phyloP scores from a whole-genome alignment of 2,797 vertebrate genomes.

The Harpagifer antarcticus region DNA sequence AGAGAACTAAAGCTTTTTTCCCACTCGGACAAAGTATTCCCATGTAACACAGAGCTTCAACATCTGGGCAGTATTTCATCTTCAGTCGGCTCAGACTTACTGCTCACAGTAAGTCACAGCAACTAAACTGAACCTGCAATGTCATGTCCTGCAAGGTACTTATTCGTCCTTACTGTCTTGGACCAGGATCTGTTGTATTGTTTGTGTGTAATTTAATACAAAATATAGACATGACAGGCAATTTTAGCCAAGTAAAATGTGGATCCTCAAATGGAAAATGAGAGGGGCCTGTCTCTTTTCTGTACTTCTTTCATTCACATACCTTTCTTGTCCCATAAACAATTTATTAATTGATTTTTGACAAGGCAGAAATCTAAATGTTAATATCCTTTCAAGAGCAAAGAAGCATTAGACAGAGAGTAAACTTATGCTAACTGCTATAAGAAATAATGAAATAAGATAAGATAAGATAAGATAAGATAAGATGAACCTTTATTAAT shows the following conservation, averaged over 20 bases:
- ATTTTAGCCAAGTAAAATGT: neutral
- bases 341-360: neutral
- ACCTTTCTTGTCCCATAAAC: neutral
- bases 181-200: constrained; percentile 1
- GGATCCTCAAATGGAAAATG: neutral
- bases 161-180: constrained; percentile 5
- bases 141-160: neutral
- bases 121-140: neutral
- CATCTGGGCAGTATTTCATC: constrained; percentile 20
- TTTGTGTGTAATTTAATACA: constrained; percentile 8
- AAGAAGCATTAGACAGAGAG: neutral
- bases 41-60: constrained; percentile 6
- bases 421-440: no score
- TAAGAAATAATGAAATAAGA: neutral
- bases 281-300: neutral
- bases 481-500: no score
- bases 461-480: no score
- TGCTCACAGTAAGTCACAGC: constrained; percentile 9
- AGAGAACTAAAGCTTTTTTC: neutral
- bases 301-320: neutral
- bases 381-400: neutral
- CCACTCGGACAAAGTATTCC: neutral
- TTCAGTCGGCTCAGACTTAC: constrained; percentile 13
- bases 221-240: neutral
- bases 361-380: neutral